These are phyloP conservation scores for Limnothrissa miodon DNA, from an alignment of 2,113 vertebrate genomes.

Conservation along the genomic window DNA sequence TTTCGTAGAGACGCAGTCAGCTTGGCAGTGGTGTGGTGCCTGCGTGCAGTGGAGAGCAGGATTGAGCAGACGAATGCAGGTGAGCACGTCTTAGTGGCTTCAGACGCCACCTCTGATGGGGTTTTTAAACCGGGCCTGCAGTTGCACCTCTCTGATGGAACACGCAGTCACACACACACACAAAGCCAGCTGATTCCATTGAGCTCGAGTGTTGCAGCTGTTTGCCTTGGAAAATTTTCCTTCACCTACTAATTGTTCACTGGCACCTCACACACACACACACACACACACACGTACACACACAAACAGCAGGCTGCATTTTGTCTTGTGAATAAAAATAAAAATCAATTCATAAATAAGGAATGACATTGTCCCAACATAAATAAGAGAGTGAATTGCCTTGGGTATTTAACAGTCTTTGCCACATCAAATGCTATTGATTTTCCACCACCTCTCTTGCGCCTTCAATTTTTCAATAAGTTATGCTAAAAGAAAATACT, in stretches of 20 bases:
- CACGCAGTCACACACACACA: constrained; percentile 14
- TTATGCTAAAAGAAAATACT: constrained; percentile 50
- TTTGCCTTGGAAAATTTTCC: background rate
- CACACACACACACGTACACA: background rate
- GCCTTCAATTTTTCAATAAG: constrained; percentile 51
- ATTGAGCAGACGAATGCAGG: background rate
- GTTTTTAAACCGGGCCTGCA: background rate
- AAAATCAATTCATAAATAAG: constrained; percentile 58
- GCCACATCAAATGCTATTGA: constrained; percentile 50
- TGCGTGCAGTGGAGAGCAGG: background rate
- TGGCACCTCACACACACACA: background rate
- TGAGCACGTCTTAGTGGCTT: background rate
- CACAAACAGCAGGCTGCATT: background rate
- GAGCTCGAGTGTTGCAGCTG: constrained; percentile 15
- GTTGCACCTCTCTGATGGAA: background rate
- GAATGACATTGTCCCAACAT: constrained; percentile 48
- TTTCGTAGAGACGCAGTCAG: constrained; percentile 68
- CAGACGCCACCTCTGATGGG: background rate
- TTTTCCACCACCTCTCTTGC: constrained; percentile 45
- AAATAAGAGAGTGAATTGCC: constrained; percentile 47
- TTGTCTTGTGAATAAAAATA: constrained; percentile 32
- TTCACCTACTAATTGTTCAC: background rate
- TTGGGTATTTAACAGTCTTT: constrained; percentile 51
- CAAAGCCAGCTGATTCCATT: background rate
- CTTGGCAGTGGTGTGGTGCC: constrained; percentile 58